Evolutionary conservation across 2,797 vertebrate species (phyloP), one percentile per base, ranked within the genome.

Genomic region (Oophaga sylvatica): DNA sequence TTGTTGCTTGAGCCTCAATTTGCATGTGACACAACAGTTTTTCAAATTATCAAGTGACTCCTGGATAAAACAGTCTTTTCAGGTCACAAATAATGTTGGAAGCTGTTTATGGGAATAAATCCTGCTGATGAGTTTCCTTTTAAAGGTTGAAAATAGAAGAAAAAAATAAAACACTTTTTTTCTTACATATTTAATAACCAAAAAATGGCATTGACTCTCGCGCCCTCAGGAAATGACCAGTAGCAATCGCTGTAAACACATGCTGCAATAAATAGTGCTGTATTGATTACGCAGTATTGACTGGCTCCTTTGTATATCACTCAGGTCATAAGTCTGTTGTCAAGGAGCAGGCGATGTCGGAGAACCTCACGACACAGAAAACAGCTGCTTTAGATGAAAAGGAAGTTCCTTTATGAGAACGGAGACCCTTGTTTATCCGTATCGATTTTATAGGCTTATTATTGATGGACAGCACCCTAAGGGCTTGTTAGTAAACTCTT

Each of bases 371-470:
- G 91, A 89, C 63, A 0, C 89, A 88, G 41, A 26, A 83, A 93
- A 90, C 90, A 92, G 89, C 90, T 93, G 87, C 90, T 93, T 94
- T 92, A 90, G 87, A 91, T 91, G 56, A 56, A 20, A 76, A 89
- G 91, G 90, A 89, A 90, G 91, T 92, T 0, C 56, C 93, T 94
- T 94, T 93, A 94, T 93, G 93, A 93, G 92, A 94, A 93, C 89
- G 81, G 91, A 68, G 89, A 91, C 89, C 92, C 88, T 92, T 93
- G 93, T 94, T 94, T 94, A 92, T 92, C 86, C 65, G 89, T 93
- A 91, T 93, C 93, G 91, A 93, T 93, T 92, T 92, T 93, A 94
- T 93, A 91, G 92, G 90, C 88, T 91, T 92, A 91, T 93, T 93
- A 94, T 94, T 91, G 90, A 93, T 91, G 91, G 89, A 92, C 85